Evolutionary conservation across 2,113 vertebrate species (phyloP).

Genomic region (Mellivora capensis): DNA sequence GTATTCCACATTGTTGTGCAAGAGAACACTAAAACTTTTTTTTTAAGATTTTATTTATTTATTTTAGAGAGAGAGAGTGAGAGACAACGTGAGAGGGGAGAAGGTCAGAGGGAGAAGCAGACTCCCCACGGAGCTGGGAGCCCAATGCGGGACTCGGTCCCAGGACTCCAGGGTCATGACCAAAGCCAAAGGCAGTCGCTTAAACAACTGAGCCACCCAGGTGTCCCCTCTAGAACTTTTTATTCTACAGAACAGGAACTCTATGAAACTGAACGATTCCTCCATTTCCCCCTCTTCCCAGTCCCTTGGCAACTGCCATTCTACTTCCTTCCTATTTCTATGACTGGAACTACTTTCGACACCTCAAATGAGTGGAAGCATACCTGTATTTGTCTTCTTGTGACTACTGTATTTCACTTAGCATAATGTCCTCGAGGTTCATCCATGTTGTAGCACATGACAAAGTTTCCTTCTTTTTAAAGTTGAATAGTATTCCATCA

Average conservation of each 20-base stretch:
- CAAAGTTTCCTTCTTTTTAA: neutral
- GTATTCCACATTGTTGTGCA: neutral
- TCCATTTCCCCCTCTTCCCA: neutral
- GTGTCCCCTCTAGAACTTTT: neutral
- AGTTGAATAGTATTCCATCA: neutral
- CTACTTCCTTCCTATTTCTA: neutral
- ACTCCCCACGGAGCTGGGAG: too few relatives aligned
- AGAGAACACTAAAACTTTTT: neutral
- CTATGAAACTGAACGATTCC: neutral
- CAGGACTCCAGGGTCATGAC: too few relatives aligned
- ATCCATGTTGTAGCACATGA: neutral
- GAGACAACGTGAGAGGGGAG: too few relatives aligned
- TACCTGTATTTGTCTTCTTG: neutral
- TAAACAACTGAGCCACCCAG: too few relatives aligned
- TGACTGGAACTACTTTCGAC: neutral
- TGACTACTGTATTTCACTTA: neutral
- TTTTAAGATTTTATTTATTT: too few relatives aligned
- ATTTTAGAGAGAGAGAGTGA: too few relatives aligned
- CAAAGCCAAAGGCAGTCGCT: too few relatives aligned
- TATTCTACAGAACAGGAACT: neutral
- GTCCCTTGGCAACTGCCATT: neutral
- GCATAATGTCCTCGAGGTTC: neutral
- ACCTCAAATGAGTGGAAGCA: neutral
- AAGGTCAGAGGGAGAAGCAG: too few relatives aligned
- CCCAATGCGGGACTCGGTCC: too few relatives aligned